A percentile compares a stretch with the other conserved stretches of the same genome.
phyloP scores from a whole-genome alignment of 2,797 vertebrate species.

The Thripadectes ignobilis region DNA sequence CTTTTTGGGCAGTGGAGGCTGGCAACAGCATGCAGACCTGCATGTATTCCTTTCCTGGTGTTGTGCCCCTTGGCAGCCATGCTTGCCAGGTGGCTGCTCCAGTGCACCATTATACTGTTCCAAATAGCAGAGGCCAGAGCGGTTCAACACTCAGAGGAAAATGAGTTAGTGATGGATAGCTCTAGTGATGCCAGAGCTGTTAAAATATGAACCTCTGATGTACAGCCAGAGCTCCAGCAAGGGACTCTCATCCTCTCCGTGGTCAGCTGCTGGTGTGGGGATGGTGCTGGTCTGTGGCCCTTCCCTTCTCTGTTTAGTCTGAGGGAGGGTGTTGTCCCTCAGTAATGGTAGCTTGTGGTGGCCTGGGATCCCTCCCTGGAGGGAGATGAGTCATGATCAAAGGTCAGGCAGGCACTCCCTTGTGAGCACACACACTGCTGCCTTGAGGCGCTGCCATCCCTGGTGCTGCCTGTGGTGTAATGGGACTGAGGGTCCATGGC shows the following conservation, averaged over 20 bases:
- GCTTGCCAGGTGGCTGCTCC: constrained; percentile 76
- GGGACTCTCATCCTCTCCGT: neutral
- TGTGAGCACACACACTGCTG: neutral
- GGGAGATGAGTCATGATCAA: neutral
- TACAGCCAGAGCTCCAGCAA: neutral
- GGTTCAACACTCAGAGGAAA: constrained; percentile 85
- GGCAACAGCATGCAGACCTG: neutral
- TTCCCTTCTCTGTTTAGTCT: neutral
- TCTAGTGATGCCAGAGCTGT: constrained; percentile 74
- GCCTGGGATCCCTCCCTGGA: neutral
- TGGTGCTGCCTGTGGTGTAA: neutral
- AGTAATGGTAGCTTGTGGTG: neutral
- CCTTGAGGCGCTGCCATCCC: neutral
- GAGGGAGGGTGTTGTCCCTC: neutral
- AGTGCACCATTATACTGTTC: constrained; percentile 89
- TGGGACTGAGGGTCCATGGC: accelerated
- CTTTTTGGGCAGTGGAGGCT: neutral
- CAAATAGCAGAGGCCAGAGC: constrained; percentile 85
- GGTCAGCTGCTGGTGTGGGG: neutral
- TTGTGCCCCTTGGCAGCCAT: neutral
- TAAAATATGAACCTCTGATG: constrained; percentile 75
- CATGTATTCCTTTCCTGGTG: accelerated
- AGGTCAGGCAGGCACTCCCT: neutral
- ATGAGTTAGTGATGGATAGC: constrained; percentile 91
- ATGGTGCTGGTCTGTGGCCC: neutral